A percentile compares a stretch with the other conserved stretches of the same genome.
phyloP scores from a whole-genome alignment of 1,140 invertebrate genomes.

The Stegodyphus dumicola region DNA sequence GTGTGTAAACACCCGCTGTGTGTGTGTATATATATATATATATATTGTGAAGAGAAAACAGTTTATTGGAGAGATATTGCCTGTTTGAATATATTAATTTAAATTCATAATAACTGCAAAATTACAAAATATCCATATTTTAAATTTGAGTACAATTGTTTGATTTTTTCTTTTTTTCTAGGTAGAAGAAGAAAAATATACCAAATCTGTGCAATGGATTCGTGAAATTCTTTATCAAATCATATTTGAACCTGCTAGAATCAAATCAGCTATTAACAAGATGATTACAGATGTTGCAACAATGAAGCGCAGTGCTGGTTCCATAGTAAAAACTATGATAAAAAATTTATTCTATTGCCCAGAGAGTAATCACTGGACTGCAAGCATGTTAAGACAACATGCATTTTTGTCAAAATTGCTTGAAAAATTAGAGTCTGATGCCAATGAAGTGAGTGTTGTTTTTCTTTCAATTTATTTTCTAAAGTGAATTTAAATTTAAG shows the following conservation, averaged over 20 bases:
- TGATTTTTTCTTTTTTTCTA: conserved; percentile 66
- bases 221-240: conserved; percentile 80
- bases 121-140: too few relatives aligned
- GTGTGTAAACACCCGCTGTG: too few relatives aligned
- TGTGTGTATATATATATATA: too few relatives aligned
- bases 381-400: conserved; percentile 80
- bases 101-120: too few relatives aligned
- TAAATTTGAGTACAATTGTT: neutral
- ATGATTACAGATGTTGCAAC: conserved; percentile 78
- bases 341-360: conserved; percentile 74
- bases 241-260: conserved; percentile 78
- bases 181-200: conserved; percentile 82
- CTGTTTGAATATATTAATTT: too few relatives aligned
- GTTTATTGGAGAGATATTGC: too few relatives aligned
- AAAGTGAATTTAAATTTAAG: too few relatives aligned
- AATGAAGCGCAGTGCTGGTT: conserved; percentile 75
- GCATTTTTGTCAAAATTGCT: conserved; percentile 79
- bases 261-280: conserved; percentile 81
- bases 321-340: conserved; percentile 74
- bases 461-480: too few relatives aligned
- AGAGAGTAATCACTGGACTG: conserved; percentile 80
- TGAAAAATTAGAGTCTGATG: conserved; percentile 72
- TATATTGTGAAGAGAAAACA: too few relatives aligned
- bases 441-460: conserved; percentile 67
- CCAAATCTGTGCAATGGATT: conserved; percentile 80